Evolutionary conservation across 2,113 vertebrate genomes (phyloP), one percentile per base, ranked within the genome.

Genomic region (Ctenomys sociabilis): DNA sequence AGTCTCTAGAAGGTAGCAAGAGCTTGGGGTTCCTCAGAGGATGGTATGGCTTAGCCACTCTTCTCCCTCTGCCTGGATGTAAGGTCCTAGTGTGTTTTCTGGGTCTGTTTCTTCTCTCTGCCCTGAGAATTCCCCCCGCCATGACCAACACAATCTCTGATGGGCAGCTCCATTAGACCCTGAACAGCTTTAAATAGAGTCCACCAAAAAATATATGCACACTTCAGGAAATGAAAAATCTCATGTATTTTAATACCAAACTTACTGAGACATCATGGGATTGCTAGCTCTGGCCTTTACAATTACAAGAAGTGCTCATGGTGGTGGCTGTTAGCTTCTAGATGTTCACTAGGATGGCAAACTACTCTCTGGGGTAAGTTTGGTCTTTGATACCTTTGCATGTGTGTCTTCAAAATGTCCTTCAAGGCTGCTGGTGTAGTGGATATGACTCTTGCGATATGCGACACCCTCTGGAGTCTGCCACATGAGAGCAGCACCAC

Each of bases 41-140:
- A 11, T 0, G 0, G 0, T 22, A 1, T 30, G 2, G 43, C 32
- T 54, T 21, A 21, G 14, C 13, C 32, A 7, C 22, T 35, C 11
- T 64, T 37, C 7, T 59, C n/a, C 64, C 8, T 83, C 1, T 21
- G 14, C 1, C 2, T 24, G 4, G 24, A 35, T 10, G 7, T 10
- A 2, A 54, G 7, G 11, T 0, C 4, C 16, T 80, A 1, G 10
- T 35, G 52, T 49, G 28, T 21, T 61, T 19, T 21, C 37, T 26
- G 32, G 32, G 37, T 7, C 9, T 0, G 16, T 37, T 35, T 86
- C 40, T 57, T 5, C n/a, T 78, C 19, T 45, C 21, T 24, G 61
- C 24, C n/a, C 30, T 35, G 8, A 30, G 57, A 16, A 7, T 81
- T 30, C 63, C 2, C 37, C 43, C 21, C 30, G n/a, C n/a, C n/a